Conservation (phyloP, 2,797 vertebrate species). For the Megalops cyprinoides region DNA sequence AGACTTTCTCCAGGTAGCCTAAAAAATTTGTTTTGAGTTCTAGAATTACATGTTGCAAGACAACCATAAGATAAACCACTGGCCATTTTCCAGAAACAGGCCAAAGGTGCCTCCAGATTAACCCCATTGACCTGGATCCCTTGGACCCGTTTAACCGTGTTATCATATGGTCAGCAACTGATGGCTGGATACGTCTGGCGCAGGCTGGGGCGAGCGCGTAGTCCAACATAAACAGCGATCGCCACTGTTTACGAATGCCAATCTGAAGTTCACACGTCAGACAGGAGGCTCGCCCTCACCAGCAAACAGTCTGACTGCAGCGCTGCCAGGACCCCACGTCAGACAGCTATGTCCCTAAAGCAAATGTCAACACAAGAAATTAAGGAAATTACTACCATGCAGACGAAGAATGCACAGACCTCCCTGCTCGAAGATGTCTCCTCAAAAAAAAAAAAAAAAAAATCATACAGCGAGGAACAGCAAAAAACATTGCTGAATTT, state of each 20-base stretch:
- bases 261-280: slow-evolving; percentile 25
- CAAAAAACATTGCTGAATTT: background rate
- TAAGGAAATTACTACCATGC: slow-evolving; percentile 54
- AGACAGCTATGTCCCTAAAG: slow-evolving; percentile 35
- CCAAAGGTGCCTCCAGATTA: background rate
- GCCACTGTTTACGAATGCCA: slow-evolving; percentile 36
- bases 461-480: background rate
- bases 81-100: no score
- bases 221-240: slow-evolving; percentile 34
- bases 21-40: background rate
- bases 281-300: slow-evolving; percentile 16
- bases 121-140: background rate
- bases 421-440: slow-evolving; percentile 44
- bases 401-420: slow-evolving; percentile 45
- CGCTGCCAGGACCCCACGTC: slow-evolving; percentile 25
- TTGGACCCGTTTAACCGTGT: slow-evolving; percentile 16
- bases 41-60: no score
- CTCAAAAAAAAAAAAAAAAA: slow-evolving; percentile 16
- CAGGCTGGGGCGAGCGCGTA: slow-evolving; percentile 16
- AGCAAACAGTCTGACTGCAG: slow-evolving; percentile 3
- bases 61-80: no score
- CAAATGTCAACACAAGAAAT: slow-evolving; percentile 44
- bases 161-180: slow-evolving; percentile 29
- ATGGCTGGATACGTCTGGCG: slow-evolving; percentile 33
- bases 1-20: background rate